Percentiles rank a stretch among this genome's conserved stretches.
These are phyloP conservation scores for Aphrophora alni DNA, from an alignment of 2,888 invertebrate species.

Conservation along the genomic window DNA sequence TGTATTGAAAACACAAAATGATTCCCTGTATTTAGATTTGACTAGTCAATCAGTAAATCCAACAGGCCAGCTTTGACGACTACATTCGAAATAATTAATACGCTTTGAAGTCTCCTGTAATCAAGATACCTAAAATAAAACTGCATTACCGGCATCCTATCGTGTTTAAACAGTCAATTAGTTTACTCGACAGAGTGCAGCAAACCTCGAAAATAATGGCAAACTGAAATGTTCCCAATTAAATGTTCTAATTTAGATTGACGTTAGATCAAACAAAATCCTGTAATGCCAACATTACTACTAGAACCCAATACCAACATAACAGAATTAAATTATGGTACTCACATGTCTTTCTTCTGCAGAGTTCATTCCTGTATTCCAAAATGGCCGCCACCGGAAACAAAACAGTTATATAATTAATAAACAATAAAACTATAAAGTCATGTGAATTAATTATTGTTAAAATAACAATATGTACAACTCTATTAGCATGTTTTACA, in stretches of 20 bases:
- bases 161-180: background rate
- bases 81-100: too few species aligned
- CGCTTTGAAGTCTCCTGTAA: background rate
- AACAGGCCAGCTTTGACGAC: background rate
- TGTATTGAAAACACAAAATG: background rate
- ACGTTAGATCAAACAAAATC: background rate
- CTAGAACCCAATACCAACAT: background rate
- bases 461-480: too few species aligned
- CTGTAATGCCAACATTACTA: too few species aligned
- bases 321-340: slow-evolving; percentile 51
- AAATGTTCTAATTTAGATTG: background rate
- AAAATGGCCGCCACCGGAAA: background rate
- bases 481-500: too few species aligned
- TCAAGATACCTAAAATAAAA: background rate
- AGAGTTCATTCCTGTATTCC: slow-evolving; percentile 65
- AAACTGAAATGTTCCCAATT: background rate
- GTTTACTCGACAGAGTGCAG: background rate
- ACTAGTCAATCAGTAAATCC: background rate
- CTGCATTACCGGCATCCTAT: background rate
- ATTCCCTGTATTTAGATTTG: too few species aligned
- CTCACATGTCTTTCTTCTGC: slow-evolving; percentile 72
- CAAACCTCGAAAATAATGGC: too few species aligned
- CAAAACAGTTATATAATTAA: background rate
- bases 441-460: background rate
- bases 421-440: background rate